A percentile compares a stretch with the other conserved stretches of the same genome.
phyloP scores from a whole-genome alignment of 2,888 invertebrate species.

The Coremacera marginata region DNA sequence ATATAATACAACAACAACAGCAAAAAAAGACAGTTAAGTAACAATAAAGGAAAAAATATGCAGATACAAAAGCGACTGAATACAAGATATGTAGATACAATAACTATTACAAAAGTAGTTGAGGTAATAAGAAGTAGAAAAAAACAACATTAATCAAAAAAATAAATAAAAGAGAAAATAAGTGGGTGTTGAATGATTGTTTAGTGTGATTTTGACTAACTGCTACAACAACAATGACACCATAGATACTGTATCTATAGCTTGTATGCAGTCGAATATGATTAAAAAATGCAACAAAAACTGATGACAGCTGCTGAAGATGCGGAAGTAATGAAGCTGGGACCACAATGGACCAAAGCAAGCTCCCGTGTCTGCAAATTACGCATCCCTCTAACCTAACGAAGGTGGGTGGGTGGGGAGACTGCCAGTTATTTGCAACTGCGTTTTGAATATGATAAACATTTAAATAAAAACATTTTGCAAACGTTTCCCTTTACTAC shows the following conservation, averaged over 20 bases:
- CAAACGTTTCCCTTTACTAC: neutral
- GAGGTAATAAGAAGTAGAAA: neutral
- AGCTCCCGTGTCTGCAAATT: too few species aligned
- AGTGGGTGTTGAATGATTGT: slow-evolving; percentile 3
- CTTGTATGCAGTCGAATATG: neutral
- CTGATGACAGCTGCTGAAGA: neutral
- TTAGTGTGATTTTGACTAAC: too few species aligned
- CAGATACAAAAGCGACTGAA: neutral
- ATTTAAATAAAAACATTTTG: slow-evolving; percentile 5
- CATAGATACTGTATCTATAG: neutral
- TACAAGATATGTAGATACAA: too few species aligned
- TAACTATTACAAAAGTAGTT: neutral
- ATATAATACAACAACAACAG: too few species aligned
- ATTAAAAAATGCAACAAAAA: neutral
- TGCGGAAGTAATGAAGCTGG: neutral
- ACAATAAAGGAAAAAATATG: neutral
- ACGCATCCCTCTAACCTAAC: too few species aligned
- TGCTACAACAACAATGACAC: neutral
- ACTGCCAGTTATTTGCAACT: too few species aligned
- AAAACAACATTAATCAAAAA: neutral
- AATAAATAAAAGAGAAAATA: too few species aligned
- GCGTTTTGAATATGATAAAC: slow-evolving; percentile 2
- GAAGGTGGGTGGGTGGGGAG: too few species aligned
- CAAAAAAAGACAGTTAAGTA: too few species aligned
- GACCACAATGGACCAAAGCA: too few species aligned